phyloP scores from a whole-genome alignment of 2,888 invertebrate genomes.

The Drosophila mulleri region DNA sequence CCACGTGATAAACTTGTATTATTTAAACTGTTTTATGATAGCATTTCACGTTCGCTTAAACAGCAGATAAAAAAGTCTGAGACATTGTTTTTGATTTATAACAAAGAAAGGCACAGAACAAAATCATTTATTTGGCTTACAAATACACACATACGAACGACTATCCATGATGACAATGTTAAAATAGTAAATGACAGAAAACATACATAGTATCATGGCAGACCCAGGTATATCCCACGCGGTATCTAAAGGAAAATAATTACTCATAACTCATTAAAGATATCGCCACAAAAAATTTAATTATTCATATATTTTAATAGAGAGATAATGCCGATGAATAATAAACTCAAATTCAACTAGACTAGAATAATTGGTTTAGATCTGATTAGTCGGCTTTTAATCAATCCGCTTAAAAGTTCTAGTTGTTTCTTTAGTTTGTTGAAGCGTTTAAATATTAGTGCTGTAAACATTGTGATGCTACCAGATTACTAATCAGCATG shows the following conservation, averaged over 20 bases:
- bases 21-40: slow-evolving; percentile 20
- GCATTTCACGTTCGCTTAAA: slow-evolving; percentile 14
- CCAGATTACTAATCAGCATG: slow-evolving; percentile 18
- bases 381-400: background rate
- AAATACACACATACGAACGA: slow-evolving; percentile 2
- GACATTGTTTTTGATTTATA: slow-evolving; percentile 28
- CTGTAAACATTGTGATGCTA: slow-evolving; percentile 12
- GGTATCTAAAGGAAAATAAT: slow-evolving; percentile 8
- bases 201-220: background rate
- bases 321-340: slow-evolving; percentile 10
- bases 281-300: slow-evolving; percentile 23
- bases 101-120: slow-evolving; percentile 5
- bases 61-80: slow-evolving; percentile 14
- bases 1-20: slow-evolving; percentile 10
- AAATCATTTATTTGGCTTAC: slow-evolving; percentile 19
- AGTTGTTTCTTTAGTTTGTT: background rate
- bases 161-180: slow-evolving; percentile 16
- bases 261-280: slow-evolving; percentile 13
- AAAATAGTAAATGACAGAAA: background rate
- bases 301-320: slow-evolving; percentile 27
- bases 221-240: background rate
- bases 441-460: slow-evolving; percentile 8
- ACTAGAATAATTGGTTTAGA: background rate
- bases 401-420: background rate
- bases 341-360: slow-evolving; percentile 1